Percentiles rank a stretch among this genome's conserved stretches.
phyloP scores from a whole-genome alignment of 2,113 vertebrate genomes.

The Aptenodytes patagonicus region DNA sequence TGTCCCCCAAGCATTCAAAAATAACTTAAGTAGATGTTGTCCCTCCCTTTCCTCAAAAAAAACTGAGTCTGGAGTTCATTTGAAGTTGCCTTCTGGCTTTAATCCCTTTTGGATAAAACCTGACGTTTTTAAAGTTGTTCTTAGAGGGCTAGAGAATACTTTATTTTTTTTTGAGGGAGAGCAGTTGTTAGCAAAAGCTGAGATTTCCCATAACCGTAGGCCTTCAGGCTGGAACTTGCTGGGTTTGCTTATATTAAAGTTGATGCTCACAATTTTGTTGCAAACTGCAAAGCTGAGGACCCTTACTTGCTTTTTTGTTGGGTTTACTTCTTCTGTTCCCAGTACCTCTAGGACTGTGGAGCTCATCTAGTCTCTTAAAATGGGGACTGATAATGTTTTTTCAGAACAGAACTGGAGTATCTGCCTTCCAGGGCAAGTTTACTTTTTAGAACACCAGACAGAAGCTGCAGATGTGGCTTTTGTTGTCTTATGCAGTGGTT shows the following conservation, averaged over 20 bases:
- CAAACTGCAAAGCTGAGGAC: neutral
- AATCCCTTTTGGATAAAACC: neutral
- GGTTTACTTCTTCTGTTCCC: neutral
- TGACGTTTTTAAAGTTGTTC: neutral
- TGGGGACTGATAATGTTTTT: neutral
- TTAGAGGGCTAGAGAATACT: neutral
- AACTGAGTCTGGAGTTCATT: neutral
- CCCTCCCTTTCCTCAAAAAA: neutral
- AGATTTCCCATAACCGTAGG: neutral
- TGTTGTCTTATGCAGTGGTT: neutral
- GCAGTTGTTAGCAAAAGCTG: neutral
- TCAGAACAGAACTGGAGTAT: neutral
- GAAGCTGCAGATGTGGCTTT: neutral
- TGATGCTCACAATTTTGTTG: neutral
- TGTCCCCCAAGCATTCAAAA: neutral
- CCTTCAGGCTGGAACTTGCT: neutral
- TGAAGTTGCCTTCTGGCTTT: neutral
- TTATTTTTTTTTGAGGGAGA: neutral
- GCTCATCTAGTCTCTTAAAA: neutral
- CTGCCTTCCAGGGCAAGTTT: neutral
- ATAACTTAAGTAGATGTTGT: neutral
- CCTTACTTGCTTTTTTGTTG: neutral
- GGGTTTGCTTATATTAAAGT: neutral
- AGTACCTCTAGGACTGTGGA: neutral
- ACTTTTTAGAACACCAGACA: neutral